These are phyloP conservation scores for Rafetus swinhoei DNA, from an alignment of 2,113 vertebrate species.

Conservation along the genomic window DNA sequence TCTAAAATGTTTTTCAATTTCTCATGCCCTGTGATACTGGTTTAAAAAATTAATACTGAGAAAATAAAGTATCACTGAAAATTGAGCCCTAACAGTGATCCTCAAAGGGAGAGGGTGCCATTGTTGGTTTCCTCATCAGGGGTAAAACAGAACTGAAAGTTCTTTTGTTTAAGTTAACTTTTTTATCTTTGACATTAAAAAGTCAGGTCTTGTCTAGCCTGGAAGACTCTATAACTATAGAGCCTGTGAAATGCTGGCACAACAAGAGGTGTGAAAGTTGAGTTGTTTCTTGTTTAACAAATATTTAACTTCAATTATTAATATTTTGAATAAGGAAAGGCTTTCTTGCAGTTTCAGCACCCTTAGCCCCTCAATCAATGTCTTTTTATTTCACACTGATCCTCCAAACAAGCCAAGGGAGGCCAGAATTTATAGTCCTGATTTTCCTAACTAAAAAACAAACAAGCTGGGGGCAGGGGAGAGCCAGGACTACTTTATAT, in stretches of 20 bases:
- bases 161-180: background rate
- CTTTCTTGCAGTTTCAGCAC: background rate
- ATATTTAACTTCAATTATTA: background rate
- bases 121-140: background rate
- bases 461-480: rapidly evolving
- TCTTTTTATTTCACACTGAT: background rate
- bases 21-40: no score
- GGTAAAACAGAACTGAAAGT: background rate
- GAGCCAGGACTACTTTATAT: background rate
- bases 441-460: background rate
- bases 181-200: background rate
- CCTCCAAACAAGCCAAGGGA: background rate
- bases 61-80: background rate
- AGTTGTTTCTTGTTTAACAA: background rate
- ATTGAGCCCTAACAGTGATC: background rate
- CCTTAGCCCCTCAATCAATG: background rate
- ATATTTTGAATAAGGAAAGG: background rate
- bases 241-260: background rate
- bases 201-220: background rate
- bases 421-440: background rate
- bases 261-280: background rate
- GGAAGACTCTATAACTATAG: background rate
- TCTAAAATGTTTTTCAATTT: no score
- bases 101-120: background rate
- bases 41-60: no score